Conservation (phyloP, 2,888 invertebrate genomes). For the Drosophila robusta region DNA sequence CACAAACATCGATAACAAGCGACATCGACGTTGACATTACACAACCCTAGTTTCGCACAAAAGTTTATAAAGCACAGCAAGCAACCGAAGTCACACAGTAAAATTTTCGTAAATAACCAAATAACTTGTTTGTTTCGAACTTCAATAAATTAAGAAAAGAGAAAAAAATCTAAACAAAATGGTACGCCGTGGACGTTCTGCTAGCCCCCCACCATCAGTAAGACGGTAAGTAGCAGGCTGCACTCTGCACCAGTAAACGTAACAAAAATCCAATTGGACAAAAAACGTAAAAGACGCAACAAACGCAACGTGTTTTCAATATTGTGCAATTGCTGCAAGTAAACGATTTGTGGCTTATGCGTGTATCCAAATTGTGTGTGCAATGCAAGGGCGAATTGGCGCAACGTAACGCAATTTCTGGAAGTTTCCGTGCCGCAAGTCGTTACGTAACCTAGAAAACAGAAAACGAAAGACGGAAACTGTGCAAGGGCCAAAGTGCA, state of each 20-base stretch:
- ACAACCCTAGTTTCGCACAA: constrained; percentile 11
- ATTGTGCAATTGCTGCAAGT: not conserved
- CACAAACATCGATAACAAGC: constrained; percentile 1
- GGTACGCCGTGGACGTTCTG: constrained; percentile 91
- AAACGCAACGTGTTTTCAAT: too few relatives aligned
- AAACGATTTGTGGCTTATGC: not conserved
- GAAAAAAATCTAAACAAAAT: constrained; percentile 84
- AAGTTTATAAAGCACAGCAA: constrained; percentile 53
- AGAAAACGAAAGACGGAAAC: constrained; percentile 13
- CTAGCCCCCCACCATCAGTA: constrained; percentile 89
- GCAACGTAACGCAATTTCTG: constrained; percentile 29
- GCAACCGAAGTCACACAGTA: constrained; percentile 31
- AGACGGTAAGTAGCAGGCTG: constrained; percentile 86
- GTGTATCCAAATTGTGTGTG: not conserved
- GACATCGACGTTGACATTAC: constrained; percentile 13
- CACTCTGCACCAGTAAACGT: not conserved
- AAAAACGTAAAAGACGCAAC: not conserved
- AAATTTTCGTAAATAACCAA: constrained; percentile 51
- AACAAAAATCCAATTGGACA: constrained; percentile 23
- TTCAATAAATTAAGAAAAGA: constrained; percentile 22
- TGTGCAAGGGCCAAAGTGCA: constrained; percentile 64
- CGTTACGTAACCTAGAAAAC: constrained; percentile 71
- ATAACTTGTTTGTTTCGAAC: constrained; percentile 26
- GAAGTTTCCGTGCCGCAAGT: constrained; percentile 46
- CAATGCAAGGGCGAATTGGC: not conserved